Evolutionary conservation across 2,113 vertebrate species (phyloP).

Genomic region (Solea solea): DNA sequence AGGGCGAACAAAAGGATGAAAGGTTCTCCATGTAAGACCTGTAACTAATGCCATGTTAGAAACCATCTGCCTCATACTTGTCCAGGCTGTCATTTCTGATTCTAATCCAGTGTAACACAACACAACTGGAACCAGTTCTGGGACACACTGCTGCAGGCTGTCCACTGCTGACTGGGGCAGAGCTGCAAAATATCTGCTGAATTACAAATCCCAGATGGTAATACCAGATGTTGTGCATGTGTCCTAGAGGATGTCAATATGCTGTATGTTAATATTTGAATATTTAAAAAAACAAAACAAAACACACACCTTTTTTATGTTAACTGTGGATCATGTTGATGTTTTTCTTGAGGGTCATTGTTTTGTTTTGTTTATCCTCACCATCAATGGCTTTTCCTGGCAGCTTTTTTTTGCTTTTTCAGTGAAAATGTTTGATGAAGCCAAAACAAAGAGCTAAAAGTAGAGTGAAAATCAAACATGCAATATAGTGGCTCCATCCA

Average conservation of each 20-base stretch:
- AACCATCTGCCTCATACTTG: conserved; percentile 93
- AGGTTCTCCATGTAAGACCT: conserved; percentile 88
- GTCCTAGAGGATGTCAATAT: neutral
- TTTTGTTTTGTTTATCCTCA: too few species aligned
- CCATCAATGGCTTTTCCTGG: too few species aligned
- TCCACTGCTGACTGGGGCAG: conserved; percentile 75
- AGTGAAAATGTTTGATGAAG: too few species aligned
- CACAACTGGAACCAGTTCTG: conserved; percentile 87
- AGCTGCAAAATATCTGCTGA: conserved; percentile 39
- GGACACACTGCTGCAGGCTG: conserved; percentile 85
- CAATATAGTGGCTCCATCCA: too few species aligned
- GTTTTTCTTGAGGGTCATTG: too few species aligned
- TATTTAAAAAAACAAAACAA: too few species aligned
- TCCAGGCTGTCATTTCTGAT: conserved; percentile 92
- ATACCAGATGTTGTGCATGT: conserved; percentile 10
- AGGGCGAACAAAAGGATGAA: conserved; percentile 86
- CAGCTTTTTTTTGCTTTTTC: too few species aligned
- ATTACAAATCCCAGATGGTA: neutral
- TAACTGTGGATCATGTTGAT: neutral
- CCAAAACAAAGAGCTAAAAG: too few species aligned
- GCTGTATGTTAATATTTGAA: neutral
- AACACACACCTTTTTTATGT: neutral
- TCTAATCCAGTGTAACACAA: conserved; percentile 89
- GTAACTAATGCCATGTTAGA: conserved; percentile 93
- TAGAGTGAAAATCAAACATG: too few species aligned